Percentiles rank a stretch among this genome's conserved stretches.
Evolutionary conservation across 2,797 vertebrate species (phyloP).

Genomic region (Onychomys leucogaster): DNA sequence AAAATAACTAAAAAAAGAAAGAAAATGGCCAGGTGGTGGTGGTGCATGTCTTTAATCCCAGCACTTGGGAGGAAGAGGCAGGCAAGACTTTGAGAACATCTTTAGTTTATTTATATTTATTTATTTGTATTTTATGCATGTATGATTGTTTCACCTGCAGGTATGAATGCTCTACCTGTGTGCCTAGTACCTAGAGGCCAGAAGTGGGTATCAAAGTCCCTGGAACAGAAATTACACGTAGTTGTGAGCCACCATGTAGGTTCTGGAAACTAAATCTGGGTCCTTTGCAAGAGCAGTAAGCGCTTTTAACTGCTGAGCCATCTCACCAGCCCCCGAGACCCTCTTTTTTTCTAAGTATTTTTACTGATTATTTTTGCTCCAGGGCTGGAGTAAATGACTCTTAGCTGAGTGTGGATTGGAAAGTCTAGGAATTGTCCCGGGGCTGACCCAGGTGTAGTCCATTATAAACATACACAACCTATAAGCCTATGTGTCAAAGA

Average conservation of each 20-base stretch:
- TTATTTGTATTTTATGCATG: not conserved
- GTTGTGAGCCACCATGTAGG: not conserved
- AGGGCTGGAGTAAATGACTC: not conserved
- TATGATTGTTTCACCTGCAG: not conserved
- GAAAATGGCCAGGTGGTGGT: too few species aligned
- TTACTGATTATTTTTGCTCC: not conserved
- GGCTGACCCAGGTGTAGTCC: not conserved
- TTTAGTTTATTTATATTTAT: constrained; percentile 31
- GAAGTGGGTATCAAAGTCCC: not conserved
- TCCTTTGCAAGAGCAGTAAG: not conserved
- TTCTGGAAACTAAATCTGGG: not conserved
- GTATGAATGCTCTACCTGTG: not conserved
- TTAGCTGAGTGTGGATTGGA: not conserved
- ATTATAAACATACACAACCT: not conserved
- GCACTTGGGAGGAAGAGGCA: not conserved
- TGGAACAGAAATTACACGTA: too few species aligned
- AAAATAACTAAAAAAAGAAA: too few species aligned
- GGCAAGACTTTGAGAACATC: not conserved
- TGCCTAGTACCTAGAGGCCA: not conserved
- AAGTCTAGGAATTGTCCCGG: not conserved
- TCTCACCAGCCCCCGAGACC: not conserved
- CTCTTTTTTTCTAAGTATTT: constrained; percentile 8
- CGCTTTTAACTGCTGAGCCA: not conserved
- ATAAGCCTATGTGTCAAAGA: not conserved
- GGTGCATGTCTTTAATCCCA: too few species aligned